Percentiles rank a stretch among this genome's conserved stretches.
Evolutionary conservation across 2,113 vertebrate species (phyloP).

Genomic region (Vanacampus margaritifer): DNA sequence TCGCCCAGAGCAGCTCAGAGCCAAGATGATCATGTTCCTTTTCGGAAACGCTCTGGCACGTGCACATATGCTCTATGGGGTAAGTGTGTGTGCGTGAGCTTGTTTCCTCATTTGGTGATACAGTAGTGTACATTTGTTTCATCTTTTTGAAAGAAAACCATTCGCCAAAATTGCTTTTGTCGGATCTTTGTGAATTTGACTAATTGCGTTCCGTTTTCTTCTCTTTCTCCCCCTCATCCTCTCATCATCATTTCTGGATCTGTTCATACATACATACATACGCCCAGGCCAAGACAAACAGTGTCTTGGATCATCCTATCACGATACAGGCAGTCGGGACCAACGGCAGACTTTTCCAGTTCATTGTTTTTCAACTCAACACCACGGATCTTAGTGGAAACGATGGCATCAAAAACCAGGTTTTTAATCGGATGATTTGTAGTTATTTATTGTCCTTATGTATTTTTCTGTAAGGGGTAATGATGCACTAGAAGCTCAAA

Average conservation of each 20-base stretch:
- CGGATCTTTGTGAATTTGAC: background rate
- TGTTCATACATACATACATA: constrained; percentile 4
- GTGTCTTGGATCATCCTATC: constrained; percentile 76
- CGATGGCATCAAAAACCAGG: constrained; percentile 81
- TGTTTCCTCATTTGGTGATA: background rate
- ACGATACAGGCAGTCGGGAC: constrained; percentile 82
- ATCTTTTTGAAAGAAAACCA: background rate
- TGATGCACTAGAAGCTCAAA: background rate
- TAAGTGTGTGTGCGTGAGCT: constrained; percentile 40
- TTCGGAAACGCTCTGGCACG: constrained; percentile 83
- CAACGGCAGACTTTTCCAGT: constrained; percentile 82
- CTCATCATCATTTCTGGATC: background rate
- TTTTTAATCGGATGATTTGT: constrained; percentile 27
- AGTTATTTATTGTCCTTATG: background rate
- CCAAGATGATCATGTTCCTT: constrained; percentile 85
- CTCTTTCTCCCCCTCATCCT: background rate
- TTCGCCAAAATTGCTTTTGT: background rate
- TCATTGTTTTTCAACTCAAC: constrained; percentile 86
- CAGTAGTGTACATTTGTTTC: too few relatives aligned
- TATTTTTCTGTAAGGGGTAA: background rate
- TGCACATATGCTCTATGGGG: constrained; percentile 76
- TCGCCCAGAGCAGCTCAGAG: constrained; percentile 76
- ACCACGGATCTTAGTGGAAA: constrained; percentile 78
- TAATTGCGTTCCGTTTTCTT: background rate
- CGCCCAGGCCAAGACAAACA: constrained; percentile 35